Percentiles rank a stretch among this genome's conserved stretches.
These are phyloP conservation scores for Neodiprion fabricii DNA, from an alignment of 1,140 invertebrate genomes.

Conservation along the genomic window DNA sequence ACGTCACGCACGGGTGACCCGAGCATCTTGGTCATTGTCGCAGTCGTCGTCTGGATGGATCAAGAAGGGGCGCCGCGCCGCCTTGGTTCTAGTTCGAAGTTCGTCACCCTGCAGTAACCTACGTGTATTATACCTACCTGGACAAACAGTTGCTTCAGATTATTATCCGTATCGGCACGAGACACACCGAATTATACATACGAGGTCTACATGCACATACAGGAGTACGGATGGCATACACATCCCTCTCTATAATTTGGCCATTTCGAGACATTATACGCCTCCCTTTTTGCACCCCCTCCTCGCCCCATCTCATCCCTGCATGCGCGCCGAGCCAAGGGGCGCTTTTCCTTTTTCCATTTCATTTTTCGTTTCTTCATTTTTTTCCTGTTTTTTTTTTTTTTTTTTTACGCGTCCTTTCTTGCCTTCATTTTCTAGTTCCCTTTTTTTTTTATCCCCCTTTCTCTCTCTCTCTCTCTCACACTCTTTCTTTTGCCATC, in stretches of 20 bases:
- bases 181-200: no score
- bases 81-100: no score
- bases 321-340: constrained; percentile 19
- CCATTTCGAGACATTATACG: constrained; percentile 39
- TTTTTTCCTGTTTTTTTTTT: background rate
- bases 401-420: background rate
- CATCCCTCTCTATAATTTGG: constrained; percentile 39
- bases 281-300: constrained; percentile 18
- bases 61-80: no score
- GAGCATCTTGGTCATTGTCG: no score
- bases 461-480: background rate
- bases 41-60: no score
- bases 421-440: background rate
- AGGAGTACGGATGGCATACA: background rate
- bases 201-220: background rate
- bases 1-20: no score
- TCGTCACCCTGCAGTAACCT: no score
- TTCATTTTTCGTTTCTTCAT: constrained; percentile 5
- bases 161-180: background rate
- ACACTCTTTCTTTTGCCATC: no score
- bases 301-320: constrained; percentile 9
- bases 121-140: background rate
- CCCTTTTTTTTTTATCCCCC: background rate
- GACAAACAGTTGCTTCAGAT: background rate
- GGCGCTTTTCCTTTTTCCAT: constrained; percentile 29